These are phyloP conservation scores for Tragelaphus strepsiceros DNA, from an alignment of 2,113 vertebrate genomes.

Conservation along the genomic window DNA sequence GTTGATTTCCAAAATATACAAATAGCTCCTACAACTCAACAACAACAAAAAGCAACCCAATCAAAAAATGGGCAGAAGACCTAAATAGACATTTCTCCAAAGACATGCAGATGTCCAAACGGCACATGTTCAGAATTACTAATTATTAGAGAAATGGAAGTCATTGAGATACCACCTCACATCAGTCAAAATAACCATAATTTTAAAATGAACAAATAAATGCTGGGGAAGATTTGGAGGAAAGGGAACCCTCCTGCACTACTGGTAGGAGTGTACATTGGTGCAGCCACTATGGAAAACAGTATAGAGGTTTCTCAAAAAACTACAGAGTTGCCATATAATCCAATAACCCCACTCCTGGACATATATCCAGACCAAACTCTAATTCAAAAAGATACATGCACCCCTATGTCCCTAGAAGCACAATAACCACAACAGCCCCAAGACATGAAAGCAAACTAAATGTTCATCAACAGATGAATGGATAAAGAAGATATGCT, in stretches of 20 bases:
- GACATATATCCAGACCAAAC: background rate
- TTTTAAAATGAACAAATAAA: background rate
- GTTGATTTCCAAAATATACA: background rate
- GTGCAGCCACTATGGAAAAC: background rate
- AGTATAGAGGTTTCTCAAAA: background rate
- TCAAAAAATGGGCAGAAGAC: background rate
- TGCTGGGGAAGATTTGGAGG: background rate
- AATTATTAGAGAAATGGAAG: background rate
- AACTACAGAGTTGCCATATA: background rate
- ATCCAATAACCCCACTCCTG: background rate
- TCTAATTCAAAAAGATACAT: background rate
- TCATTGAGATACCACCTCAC: background rate
- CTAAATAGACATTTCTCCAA: background rate
- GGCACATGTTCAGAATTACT: background rate
- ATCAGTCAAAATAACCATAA: background rate
- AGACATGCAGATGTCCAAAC: background rate
- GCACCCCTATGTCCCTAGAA: background rate
- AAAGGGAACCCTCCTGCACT: background rate
- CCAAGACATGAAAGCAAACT: background rate
- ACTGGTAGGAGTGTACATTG: background rate
- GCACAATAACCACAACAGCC: background rate
- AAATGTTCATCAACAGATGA: background rate
- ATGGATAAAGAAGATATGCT: background rate
- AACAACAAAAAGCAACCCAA: background rate
- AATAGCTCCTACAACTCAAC: background rate